Evolutionary conservation across 2,113 vertebrate genomes (phyloP), one percentile per base, ranked within the genome.

Genomic region (Vimba vimba): DNA sequence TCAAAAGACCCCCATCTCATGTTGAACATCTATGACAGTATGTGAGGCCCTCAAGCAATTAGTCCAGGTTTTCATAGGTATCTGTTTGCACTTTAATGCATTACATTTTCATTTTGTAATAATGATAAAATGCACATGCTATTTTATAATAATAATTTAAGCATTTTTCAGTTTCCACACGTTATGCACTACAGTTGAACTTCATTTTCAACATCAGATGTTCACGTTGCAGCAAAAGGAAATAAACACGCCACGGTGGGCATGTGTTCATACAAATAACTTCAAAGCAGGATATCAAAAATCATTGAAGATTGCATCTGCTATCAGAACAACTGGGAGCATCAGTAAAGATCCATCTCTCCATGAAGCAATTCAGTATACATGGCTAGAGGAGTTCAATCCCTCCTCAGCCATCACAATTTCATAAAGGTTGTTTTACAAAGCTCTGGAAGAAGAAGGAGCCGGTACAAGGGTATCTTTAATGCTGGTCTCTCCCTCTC

Each of bases 351-450:
- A 80, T 66, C 59, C 71, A 66, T 79, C 82, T 85, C 60, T 82
- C 86, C n/a, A 64, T 82, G 78, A 57, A 71, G 60, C 43, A 71
- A 66, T 64, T 55, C 78, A 45, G 43, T 79, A 78, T 55, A 68
- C 43, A 83, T 73, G 50, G 78, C 57, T 89, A 82, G 6, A 62
- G 88, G 91, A 90, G 91, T 75, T 69, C 87, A 86, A 90, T 91
- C 88, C 88, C 85, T 78, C 86, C 92, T 91, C 92, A 90, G 90
- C 90, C 89, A 92, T 91, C 87, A 88, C 90, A 85, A 87, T 94
- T 94, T 94, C 90, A 94, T 94, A 92, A 88, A 89, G 87, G 87
- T 92, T 93, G 93, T 93, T 93, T 93, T 92, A 92, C 92, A 94
- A 94, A 93, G 90, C 92, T 94, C 85, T 85, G 90, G 92, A 94